Evolutionary conservation across 2,797 vertebrate genomes (phyloP).

Genomic region (Typhlichthys eigenmanni): DNA sequence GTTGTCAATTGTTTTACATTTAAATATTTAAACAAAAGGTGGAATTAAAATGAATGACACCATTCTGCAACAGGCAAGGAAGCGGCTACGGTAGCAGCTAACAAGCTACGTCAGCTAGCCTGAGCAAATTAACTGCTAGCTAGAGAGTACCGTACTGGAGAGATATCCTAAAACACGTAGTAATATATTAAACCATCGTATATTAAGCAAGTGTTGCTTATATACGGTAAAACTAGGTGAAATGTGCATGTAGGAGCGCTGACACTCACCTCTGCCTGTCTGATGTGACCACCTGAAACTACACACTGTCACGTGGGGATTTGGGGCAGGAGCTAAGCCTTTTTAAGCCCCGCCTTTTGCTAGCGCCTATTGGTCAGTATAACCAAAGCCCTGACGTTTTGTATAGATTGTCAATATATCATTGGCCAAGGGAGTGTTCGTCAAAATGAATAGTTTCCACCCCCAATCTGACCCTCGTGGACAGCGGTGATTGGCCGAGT

Average conservation of each 20-base stretch:
- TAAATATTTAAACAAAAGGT: too few relatives aligned
- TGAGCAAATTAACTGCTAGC: too few relatives aligned
- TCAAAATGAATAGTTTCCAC: slow-evolving; percentile 33
- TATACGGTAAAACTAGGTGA: not conserved
- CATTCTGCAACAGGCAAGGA: too few relatives aligned
- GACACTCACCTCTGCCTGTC: slow-evolving; percentile 72
- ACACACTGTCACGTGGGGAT: slow-evolving; percentile 74
- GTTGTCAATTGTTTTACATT: too few relatives aligned
- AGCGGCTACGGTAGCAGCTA: too few relatives aligned
- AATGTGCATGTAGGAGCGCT: slow-evolving; percentile 15
- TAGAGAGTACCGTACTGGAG: too few relatives aligned
- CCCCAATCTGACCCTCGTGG: slow-evolving; percentile 77
- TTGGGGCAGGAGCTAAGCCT: slow-evolving; percentile 17
- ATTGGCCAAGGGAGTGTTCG: slow-evolving; percentile 56
- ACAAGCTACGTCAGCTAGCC: too few relatives aligned
- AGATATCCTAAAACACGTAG: too few relatives aligned
- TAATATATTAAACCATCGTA: too few relatives aligned
- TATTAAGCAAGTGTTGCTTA: too few relatives aligned
- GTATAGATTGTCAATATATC: slow-evolving; percentile 34
- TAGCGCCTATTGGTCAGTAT: slow-evolving; percentile 52
- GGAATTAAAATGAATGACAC: too few relatives aligned
- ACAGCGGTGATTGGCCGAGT: slow-evolving; percentile 73
- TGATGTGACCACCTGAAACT: slow-evolving; percentile 74
- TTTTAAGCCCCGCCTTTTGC: slow-evolving; percentile 21
- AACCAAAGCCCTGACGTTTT: slow-evolving; percentile 16